Evolutionary conservation across 1,140 invertebrate species (phyloP), one percentile per base, ranked within the genome.

Genomic region (Tribolium castaneum): DNA sequence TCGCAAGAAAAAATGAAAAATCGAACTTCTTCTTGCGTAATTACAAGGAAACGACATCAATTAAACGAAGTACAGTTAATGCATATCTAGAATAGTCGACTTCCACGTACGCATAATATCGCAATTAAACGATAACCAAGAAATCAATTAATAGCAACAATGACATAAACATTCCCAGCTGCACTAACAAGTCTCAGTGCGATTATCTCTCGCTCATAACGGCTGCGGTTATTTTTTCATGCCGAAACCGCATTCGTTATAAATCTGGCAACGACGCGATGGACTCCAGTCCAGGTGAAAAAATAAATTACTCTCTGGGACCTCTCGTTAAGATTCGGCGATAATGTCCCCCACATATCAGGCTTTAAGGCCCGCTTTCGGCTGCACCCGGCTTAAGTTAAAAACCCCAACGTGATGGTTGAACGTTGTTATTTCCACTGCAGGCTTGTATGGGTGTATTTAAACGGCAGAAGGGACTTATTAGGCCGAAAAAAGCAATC

Each of bases 181-280:
- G 59, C 12, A 52, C 16, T 52, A 52, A 52, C 59, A 34, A 66
- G 25, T 66, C 34, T 39, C 59, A 35, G n/a, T 6, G 30, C 14
- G 25, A 66, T 66, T 34, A 66, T 35, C 59, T 12, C 59, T 66
- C 59, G 35, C 30, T 66, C 12, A 39, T 45, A 45, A 66, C 59
- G 59, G 30, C 10, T 59, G 14, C 12, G 54, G 3, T 19, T 35
- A 6, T 10, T 34, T 34, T 66, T 66, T 66, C 34, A 30, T 66
- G 59, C n/a, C 12, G 12, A 34, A 35, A 35, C 59, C 30, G n/a
- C 59, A 35, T 66, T 66, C 25, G n/a, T n/a, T 66, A 39, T 66
- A 66, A 66, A 66, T 66, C 59, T 66, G 59, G 59, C 59, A 66
- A 66, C 59, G 59, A 66, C 30, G 59, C 59, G 39, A 39, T 14